Conservation (phyloP, 2,888 invertebrate species). For the Rapana venosa region DNA sequence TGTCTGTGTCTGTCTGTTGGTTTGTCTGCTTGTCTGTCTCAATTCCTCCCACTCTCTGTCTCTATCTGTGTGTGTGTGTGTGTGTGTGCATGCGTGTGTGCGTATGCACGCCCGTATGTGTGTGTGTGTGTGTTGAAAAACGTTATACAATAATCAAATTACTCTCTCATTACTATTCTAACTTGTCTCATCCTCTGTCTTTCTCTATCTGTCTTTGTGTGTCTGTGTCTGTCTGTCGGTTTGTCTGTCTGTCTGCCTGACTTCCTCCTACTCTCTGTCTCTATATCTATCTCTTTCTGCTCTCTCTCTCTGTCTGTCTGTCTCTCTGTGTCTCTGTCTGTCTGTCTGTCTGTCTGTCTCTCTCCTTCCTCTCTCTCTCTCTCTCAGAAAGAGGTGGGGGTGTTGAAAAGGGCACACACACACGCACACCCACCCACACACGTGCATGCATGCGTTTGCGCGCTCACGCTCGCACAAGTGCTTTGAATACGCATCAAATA, state of each 20-base stretch:
- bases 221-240: conserved; percentile 3
- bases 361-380: too few species aligned
- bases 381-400: too few species aligned
- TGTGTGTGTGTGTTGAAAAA: background rate
- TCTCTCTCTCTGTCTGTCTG: too few species aligned
- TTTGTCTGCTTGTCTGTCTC: too few species aligned
- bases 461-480: background rate
- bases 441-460: background rate
- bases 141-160: background rate
- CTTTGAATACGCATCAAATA: background rate
- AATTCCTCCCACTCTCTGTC: too few species aligned
- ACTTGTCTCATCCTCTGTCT: conserved; percentile 2
- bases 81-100: background rate
- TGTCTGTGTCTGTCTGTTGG: too few species aligned
- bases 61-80: background rate
- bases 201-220: background rate
- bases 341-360: too few species aligned
- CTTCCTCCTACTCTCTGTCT: background rate
- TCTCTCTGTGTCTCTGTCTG: too few species aligned
- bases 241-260: conserved; percentile 9
- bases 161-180: background rate
- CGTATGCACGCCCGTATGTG: background rate
- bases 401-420: background rate
- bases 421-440: background rate
- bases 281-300: background rate